Base-by-base conservation (phyloP, 2,113 vertebrate genomes). In the Eurypyga helias region DNA sequence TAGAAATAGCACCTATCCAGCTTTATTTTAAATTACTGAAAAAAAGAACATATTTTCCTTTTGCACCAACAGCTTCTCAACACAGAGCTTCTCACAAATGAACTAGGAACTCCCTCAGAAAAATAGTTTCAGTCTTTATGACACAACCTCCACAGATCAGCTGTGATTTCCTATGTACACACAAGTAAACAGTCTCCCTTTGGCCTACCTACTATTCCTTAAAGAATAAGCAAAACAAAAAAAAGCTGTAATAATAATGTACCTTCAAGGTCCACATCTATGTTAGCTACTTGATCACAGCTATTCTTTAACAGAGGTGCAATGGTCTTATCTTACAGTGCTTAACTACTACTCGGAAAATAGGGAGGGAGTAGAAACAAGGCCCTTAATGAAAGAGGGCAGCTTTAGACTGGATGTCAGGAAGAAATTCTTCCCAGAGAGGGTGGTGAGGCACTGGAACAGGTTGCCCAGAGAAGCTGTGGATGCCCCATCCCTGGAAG, bases 201-300 rank as follows among this genome's bases (percentile, higher is more conserved):
- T 24, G 33, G 41, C 33, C 4, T 13, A 70, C n/a, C 61, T 70
- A 52, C 41, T 57, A 10, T 11, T 55, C 21, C 49, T 78, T 26
- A 45, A 29, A 60, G 33, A n/a, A 41, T 7, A 48, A 91, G 81
- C 41, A 25, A 60, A 79, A 55, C 13, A 5, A 29, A 76, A 64
- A n/a, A 41, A 25, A 21, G 5, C 16, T 14, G 2, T 26, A 52
- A 57, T 26, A 9, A 33, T 3, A 62, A 26, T 0, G 2, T 2
- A 41, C 10, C 34, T 33, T 48, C 64, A 58, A 65, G 60, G 45
- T n/a, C 28, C 49, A 24, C 13, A 2, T 10, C 38, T 17, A 4
- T 54, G 85, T 54, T 45, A 28, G 33, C 43, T 49, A 38, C 11
- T 29, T 52, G 33, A 7, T 54, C 18, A n/a, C 17, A 58, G 36